These are phyloP conservation scores for Idaea aversata DNA, from an alignment of 2,888 invertebrate species.

Conservation along the genomic window DNA sequence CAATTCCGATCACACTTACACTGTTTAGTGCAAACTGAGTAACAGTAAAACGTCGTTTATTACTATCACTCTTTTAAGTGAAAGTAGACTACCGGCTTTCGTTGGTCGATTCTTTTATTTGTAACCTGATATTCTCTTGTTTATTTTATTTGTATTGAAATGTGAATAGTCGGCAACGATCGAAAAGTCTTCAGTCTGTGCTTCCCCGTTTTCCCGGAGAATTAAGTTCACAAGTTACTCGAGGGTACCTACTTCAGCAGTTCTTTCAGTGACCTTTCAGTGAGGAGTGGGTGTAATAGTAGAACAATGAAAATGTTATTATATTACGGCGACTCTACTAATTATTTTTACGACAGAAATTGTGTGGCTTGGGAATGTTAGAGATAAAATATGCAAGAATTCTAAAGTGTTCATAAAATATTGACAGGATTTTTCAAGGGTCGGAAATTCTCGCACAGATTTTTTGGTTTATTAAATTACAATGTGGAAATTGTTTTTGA, in stretches of 20 bases:
- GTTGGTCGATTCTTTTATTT: not conserved
- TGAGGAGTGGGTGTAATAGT: too few species aligned
- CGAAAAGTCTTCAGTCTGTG: too few species aligned
- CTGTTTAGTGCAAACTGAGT: not conserved
- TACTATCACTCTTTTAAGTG: constrained; percentile 31
- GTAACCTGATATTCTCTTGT: not conserved
- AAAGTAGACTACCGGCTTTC: constrained; percentile 4
- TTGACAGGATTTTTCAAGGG: not conserved
- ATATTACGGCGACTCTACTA: not conserved
- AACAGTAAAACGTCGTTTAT: constrained; percentile 27
- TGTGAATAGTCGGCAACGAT: too few species aligned
- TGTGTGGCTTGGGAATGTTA: not conserved
- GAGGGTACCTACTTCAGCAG: too few species aligned
- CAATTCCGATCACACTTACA: not conserved
- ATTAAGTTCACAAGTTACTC: too few species aligned
- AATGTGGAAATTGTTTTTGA: not conserved
- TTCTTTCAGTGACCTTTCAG: too few species aligned
- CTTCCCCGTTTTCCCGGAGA: too few species aligned
- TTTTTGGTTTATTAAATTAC: not conserved
- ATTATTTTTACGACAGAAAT: not conserved
- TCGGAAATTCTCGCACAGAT: not conserved
- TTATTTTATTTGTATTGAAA: too few species aligned
- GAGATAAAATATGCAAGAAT: not conserved
- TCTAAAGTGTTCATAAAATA: not conserved
- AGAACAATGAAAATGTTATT: too few species aligned